Evolutionary conservation across 2,797 vertebrate species (phyloP), one percentile per base, ranked within the genome.

Genomic region (Phoeniculus purpureus): DNA sequence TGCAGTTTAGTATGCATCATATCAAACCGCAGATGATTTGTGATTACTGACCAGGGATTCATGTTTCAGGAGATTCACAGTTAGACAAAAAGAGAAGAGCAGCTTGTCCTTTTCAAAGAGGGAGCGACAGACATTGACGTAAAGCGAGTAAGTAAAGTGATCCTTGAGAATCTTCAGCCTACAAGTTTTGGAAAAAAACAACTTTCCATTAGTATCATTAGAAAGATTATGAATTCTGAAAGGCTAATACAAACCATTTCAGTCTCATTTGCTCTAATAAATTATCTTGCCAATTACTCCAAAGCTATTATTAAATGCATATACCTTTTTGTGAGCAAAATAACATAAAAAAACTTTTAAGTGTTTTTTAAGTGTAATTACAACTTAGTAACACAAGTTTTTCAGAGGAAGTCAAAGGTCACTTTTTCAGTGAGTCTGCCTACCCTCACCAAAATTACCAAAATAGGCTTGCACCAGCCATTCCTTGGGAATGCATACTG

Each of bases 61-160:
- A 51, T 98, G 97, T 89, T 98, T 98, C 76, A 98, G 97, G 71
- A 99, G 98, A 94, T 98, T 99, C 93, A 98, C 94, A 34, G 95
- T 98, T 87, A 99, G 98, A 95, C 98, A 98, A 94, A 99, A 98
- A 89, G 98, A 99, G 93, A 99, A 99, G 37, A 99, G 98, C 64
- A 99, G 97, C 91, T 99, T 99, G 93, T 99, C 98, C 96, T 99
- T 99, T 96, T 99, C 98, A 95, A 99, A 99, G 52, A 99, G 97
- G 2, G 98, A 99, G 32, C 98, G 97, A 82, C 98, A 99, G 83
- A 99, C 95, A 31, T 98, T 99, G 79, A 98, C 94, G 11, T 98
- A 98, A 31, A 99, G 97, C 1, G 98, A 96, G 74, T 98, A 98
- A 22, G 98, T 99, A 82, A 99, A 99, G 94, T 98, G 98, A 84